Evolutionary conservation across 1,140 invertebrate genomes (phyloP), one percentile per base, ranked within the genome.

Genomic region (Phymorhynchus buccinoides): DNA sequence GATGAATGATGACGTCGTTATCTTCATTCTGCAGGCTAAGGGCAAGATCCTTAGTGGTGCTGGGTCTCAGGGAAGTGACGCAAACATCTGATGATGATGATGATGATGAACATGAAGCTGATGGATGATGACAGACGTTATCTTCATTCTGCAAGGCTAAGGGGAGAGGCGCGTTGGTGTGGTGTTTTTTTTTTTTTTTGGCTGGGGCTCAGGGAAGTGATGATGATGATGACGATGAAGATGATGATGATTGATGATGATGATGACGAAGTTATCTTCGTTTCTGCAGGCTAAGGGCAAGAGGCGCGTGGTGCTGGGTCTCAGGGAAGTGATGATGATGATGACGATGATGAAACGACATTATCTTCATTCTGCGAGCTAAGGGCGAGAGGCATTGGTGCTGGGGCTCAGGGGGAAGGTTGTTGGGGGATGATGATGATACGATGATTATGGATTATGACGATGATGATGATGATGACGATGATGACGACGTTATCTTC

Each of bases 171-270:
- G 95, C 68, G 92, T 95, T 80, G 94, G 30, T 66, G 30, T n/a
- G n/a, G n/a, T n/a, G n/a, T n/a, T n/a, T n/a, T n/a, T n/a, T n/a
- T n/a, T n/a, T n/a, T n/a, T n/a, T n/a, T n/a, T n/a, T n/a, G n/a
- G n/a, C n/a, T 95, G 80, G 95, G 95, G 1, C 93, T 96, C 62
- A 93, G 94, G 39, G 95, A 96, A 89, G 94, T 95, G 0, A 93
- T 66, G 30, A 66, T 66, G 30, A 66, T 66, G 30, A 66, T 66
- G 30, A 66, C 30, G 30, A 66, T 66, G 30, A 66, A n/a, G n/a
- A n/a, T n/a, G n/a, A n/a, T n/a, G n/a, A n/a, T n/a, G n/a, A n/a
- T n/a, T n/a, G n/a, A n/a, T n/a, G n/a, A n/a, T n/a, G n/a, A n/a
- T n/a, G n/a, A n/a, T n/a, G n/a, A n/a, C n/a, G n/a, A n/a, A n/a